phyloP scores from a whole-genome alignment of 2,113 vertebrate species.

The Merops nubicus region DNA sequence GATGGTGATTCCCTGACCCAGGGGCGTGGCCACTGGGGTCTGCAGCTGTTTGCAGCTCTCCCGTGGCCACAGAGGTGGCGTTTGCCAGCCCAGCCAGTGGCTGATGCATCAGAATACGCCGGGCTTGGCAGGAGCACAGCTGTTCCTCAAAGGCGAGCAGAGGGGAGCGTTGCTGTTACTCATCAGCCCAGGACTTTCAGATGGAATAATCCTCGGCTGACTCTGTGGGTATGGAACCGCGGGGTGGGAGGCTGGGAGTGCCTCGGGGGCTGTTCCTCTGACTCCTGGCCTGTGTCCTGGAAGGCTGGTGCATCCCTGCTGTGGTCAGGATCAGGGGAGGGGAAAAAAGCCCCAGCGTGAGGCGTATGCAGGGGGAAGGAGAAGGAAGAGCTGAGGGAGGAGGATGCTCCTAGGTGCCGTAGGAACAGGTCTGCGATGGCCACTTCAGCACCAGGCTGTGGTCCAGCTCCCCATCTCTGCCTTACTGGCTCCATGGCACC shows the following conservation, averaged over 20 bases:
- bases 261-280: background rate
- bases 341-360: background rate
- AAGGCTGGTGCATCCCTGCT: background rate
- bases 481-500: background rate
- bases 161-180: background rate
- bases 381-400: background rate
- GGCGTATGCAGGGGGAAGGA: background rate
- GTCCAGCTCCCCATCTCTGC: background rate
- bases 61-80: fast-evolving
- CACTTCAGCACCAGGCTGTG: background rate
- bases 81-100: fast-evolving
- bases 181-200: constrained; percentile 51
- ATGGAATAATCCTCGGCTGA: background rate
- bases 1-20: background rate
- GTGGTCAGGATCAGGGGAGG: background rate
- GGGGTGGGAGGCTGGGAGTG: background rate
- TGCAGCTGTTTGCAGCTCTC: background rate
- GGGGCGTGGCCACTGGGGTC: background rate
- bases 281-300: fast-evolving
- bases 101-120: background rate
- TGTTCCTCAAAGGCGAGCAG: background rate
- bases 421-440: fast-evolving
- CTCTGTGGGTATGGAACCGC: fast-evolving
- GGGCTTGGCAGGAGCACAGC: constrained; percentile 24
- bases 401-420: fast-evolving